Evolutionary conservation across 2,888 invertebrate genomes (phyloP), one percentile per base, ranked within the genome.

Genomic region (Thymelicus sylvestris): DNA sequence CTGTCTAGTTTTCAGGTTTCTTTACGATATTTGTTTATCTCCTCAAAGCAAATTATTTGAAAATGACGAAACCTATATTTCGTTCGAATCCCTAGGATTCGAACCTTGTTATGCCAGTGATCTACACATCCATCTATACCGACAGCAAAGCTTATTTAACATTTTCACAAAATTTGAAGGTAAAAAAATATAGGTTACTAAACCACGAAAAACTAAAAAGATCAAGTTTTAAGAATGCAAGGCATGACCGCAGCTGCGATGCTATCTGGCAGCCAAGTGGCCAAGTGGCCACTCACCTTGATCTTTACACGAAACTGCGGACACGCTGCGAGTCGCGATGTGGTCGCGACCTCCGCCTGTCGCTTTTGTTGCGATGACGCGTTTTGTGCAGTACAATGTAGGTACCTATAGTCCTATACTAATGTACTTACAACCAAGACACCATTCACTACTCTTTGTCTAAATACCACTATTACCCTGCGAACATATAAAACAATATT

Each of bases 251-350:
- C 69, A 69, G 10, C 44, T 76, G 75, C 74, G 79, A 83, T 83
- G 77, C 75, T 83, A 84, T 86, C 81, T 81, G 50, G 7, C 50
- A n/a, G 7, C 7, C 15, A 15, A 19, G 50, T 50, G 50, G 7
- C 50, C 15, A 50, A 50, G 50, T 50, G 77, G 76, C 76, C 74
- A 77, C 72, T 86, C 80, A 83, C 90, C 90, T 91, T 90, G 89
- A 90, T 88, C 89, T 91, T 88, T 89, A 83, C 80, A 71, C 76
- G 71, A 76, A 77, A 78, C 81, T 76, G 79, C 79, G 78, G 80
- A 81, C 82, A 77, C 72, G 79, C 76, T 19, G 19, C 19, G 19
- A 19, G 19, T 19, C 19, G 78, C 85, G 86, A 86, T 88, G 89
- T 89, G 2, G 19, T 19, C 19, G 78, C 85, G 86, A 86, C 88